Evolutionary conservation across 2,113 vertebrate species (phyloP).

Genomic region (Mormyrus iriodes): DNA sequence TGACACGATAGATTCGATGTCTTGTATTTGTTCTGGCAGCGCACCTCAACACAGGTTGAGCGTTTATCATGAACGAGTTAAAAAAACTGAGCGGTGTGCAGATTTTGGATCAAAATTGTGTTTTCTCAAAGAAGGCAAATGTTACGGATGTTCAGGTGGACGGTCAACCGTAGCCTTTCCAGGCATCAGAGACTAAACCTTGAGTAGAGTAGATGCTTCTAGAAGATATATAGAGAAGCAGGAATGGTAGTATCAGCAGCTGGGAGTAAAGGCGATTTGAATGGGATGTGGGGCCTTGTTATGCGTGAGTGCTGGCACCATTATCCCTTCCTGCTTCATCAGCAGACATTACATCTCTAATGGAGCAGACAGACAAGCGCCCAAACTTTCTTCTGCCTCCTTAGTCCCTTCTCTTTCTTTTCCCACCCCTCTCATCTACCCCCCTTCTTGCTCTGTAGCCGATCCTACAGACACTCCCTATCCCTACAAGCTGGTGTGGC

Average conservation of each 20-base stretch:
- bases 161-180: neutral
- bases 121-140: neutral
- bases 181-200: neutral
- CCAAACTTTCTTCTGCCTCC: neutral
- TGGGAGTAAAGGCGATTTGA: conserved; percentile 10
- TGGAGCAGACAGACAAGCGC: conserved; percentile 24
- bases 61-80: neutral
- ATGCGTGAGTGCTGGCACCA: conserved; percentile 20
- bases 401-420: neutral
- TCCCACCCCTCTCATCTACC: neutral
- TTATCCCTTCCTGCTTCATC: conserved; percentile 31
- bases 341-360: conserved; percentile 26
- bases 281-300: neutral
- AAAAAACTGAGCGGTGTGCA: neutral
- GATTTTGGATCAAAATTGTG: neutral
- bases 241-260: conserved; percentile 2
- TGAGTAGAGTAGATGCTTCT: conserved; percentile 9
- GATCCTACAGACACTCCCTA: neutral
- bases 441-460: neutral
- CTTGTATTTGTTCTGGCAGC: neutral
- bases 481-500: neutral
- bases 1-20: neutral
- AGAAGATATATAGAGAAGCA: neutral
- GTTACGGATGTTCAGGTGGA: neutral
- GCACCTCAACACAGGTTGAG: neutral